Evolutionary conservation across 92 coral and sea anemone genomes (phyloP).

Genomic region (Siderastrea siderea): DNA sequence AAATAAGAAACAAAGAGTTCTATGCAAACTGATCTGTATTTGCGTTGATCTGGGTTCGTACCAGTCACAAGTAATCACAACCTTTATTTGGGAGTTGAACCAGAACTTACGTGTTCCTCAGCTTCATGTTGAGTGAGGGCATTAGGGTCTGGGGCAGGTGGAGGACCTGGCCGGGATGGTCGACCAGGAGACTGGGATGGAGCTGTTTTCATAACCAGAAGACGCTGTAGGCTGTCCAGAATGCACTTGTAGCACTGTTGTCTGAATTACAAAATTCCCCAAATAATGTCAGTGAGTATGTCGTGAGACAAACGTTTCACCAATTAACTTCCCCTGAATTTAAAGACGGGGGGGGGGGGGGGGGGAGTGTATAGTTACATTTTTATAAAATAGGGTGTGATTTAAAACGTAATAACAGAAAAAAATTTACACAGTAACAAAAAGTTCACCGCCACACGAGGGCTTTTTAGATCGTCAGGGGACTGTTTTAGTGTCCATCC

Average conservation of each 20-base stretch:
- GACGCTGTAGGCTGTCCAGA: slow-evolving; percentile 86
- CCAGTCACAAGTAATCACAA: not conserved
- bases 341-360: too few relatives aligned
- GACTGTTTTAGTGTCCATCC: too few relatives aligned
- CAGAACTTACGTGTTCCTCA: slow-evolving; percentile 77
- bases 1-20: not conserved
- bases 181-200: slow-evolving; percentile 90
- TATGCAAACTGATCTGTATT: too few relatives aligned
- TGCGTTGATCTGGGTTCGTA: too few relatives aligned
- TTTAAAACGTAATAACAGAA: too few relatives aligned
- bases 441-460: too few relatives aligned
- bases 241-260: slow-evolving; percentile 96
- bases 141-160: slow-evolving; percentile 93
- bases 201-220: slow-evolving; percentile 76
- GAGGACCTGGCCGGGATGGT: slow-evolving; percentile 98
- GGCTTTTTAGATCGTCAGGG: too few relatives aligned
- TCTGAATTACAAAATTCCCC: slow-evolving; percentile 33
- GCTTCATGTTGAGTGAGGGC: slow-evolving; percentile 88
- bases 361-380: too few relatives aligned
- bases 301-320: not conserved
- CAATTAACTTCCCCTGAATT: too few relatives aligned
- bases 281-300: not conserved
- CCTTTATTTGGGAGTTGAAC: not conserved
- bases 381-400: too few relatives aligned
- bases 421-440: too few relatives aligned